Percentiles rank a stretch among this genome's conserved stretches.
These are phyloP conservation scores for Spondyliosoma cantharus DNA, from an alignment of 2,797 vertebrate genomes.

Conservation along the genomic window DNA sequence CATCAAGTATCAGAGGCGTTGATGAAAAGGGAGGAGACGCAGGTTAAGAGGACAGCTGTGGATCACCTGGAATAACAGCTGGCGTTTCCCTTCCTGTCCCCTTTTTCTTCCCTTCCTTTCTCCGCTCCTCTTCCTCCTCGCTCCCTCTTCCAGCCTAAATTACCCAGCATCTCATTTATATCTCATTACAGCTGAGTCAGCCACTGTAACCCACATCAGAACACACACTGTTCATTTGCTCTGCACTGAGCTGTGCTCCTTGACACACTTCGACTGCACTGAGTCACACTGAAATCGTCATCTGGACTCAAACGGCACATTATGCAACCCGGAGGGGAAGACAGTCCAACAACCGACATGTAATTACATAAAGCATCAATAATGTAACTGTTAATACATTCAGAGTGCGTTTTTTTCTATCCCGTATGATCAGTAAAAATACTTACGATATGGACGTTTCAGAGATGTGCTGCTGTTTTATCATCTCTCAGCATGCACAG, in stretches of 20 bases:
- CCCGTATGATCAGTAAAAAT: neutral
- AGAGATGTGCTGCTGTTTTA: slow-evolving; percentile 21
- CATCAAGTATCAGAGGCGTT: slow-evolving; percentile 16
- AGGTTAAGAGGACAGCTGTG: slow-evolving; percentile 51
- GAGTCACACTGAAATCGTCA: slow-evolving; percentile 32
- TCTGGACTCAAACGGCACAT: neutral
- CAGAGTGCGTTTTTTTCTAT: slow-evolving; percentile 8
- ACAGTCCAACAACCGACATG: neutral
- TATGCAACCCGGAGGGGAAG: neutral
- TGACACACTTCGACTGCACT: slow-evolving; percentile 10
- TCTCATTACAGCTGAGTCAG: slow-evolving; percentile 68
- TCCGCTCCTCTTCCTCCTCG: neutral
- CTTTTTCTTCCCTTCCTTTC: neutral
- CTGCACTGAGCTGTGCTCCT: slow-evolving; percentile 14
- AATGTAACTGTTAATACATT: neutral
- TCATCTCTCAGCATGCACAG: neutral
- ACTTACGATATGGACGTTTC: neutral
- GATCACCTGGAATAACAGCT: slow-evolving; percentile 75
- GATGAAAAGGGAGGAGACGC: slow-evolving; percentile 43
- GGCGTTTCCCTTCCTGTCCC: slow-evolving; percentile 50
- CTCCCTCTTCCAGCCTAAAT: slow-evolving; percentile 26
- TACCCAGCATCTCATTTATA: slow-evolving; percentile 64
- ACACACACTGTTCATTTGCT: slow-evolving; percentile 34
- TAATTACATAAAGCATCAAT: slow-evolving; percentile 5
- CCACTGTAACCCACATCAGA: slow-evolving; percentile 38